Percentiles rank a stretch among this genome's conserved stretches.
Evolutionary conservation across 2,113 vertebrate genomes (phyloP).

Genomic region (Apteryx mantelli): DNA sequence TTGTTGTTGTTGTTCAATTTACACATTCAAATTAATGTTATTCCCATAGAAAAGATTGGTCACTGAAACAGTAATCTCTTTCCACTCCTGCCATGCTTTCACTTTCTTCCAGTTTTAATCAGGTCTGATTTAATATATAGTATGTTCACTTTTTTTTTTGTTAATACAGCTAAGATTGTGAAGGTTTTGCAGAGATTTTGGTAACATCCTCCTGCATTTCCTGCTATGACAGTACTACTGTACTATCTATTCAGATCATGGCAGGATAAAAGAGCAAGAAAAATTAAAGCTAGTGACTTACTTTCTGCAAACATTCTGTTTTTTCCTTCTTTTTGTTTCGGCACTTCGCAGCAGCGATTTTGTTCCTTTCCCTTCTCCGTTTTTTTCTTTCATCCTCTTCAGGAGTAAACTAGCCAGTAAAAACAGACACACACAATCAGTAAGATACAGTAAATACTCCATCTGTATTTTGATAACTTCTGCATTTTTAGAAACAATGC

Average conservation of each 20-base stretch:
- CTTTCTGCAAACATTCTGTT: conserved; percentile 93
- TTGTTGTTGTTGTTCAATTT: neutral
- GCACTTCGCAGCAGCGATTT: conserved; percentile 95
- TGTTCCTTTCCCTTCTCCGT: conserved; percentile 93
- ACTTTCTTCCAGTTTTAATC: neutral
- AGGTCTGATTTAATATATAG: neutral
- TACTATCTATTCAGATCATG: neutral
- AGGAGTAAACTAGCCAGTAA: conserved; percentile 71
- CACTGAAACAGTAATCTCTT: neutral
- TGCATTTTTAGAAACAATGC: neutral
- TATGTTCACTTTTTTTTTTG: neutral
- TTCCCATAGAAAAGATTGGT: neutral
- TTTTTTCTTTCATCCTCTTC: conserved; percentile 92
- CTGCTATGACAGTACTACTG: neutral
- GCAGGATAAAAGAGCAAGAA: neutral
- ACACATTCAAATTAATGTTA: neutral
- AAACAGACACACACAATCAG: neutral
- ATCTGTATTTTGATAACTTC: neutral
- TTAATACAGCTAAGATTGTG: neutral
- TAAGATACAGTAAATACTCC: neutral
- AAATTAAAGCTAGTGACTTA: conserved; percentile 62
- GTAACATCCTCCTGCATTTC: neutral
- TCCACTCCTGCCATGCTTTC: neutral
- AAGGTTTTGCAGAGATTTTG: neutral
- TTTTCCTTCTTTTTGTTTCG: conserved; percentile 98